Evolutionary conservation across 1,140 invertebrate genomes (phyloP).

Genomic region (Lutraria rhynchaena): DNA sequence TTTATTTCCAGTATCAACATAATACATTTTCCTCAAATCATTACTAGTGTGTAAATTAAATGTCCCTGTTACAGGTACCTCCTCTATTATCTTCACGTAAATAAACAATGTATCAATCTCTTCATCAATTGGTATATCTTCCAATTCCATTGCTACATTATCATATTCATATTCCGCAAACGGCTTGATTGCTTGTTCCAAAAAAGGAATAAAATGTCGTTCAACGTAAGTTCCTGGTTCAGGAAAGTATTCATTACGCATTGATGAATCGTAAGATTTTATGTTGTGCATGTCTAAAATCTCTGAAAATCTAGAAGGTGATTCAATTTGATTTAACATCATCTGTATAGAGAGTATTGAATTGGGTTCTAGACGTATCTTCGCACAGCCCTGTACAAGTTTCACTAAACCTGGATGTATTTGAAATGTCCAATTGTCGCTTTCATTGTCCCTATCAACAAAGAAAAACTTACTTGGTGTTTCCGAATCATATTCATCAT

Average conservation of each 20-base stretch:
- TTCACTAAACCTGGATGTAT: background rate
- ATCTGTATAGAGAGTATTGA: background rate
- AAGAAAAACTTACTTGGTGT: background rate
- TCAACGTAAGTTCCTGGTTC: constrained; percentile 40
- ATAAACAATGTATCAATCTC: background rate
- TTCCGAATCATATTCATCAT: background rate
- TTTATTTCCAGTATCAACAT: constrained; percentile 14
- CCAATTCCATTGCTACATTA: constrained; percentile 70
- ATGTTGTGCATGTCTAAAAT: constrained; percentile 10
- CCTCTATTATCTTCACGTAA: background rate
- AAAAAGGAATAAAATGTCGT: constrained; percentile 17
- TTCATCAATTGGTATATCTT: constrained; percentile 57
- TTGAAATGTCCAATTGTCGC: background rate
- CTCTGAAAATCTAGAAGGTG: background rate
- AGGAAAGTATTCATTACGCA: constrained; percentile 16
- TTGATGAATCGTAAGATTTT: background rate
- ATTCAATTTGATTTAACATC: constrained; percentile 9
- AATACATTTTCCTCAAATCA: background rate
- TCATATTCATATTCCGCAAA: constrained; percentile 61
- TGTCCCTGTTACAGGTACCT: background rate
- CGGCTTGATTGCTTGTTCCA: constrained; percentile 24
- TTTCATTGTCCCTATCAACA: background rate
- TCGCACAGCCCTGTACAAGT: background rate
- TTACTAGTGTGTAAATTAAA: background rate
- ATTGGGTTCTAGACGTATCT: background rate